These are phyloP conservation scores for Puntigrus tetrazona DNA, from an alignment of 2,113 vertebrate species.

Conservation along the genomic window DNA sequence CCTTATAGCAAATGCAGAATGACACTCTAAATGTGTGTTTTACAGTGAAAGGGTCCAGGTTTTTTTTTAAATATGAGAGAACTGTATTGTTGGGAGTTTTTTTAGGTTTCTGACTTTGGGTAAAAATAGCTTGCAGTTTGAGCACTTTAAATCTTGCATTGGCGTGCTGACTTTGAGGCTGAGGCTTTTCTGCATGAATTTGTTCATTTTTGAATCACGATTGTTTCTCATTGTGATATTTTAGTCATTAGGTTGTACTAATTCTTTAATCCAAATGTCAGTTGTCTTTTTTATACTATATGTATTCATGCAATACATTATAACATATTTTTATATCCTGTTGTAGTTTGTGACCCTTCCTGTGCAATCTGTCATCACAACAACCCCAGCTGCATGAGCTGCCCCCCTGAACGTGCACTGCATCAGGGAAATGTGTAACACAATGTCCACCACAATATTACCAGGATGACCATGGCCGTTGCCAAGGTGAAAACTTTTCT, in stretches of 20 bases:
- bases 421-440: constrained; percentile 78
- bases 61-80: not conserved
- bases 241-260: not conserved
- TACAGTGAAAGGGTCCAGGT: not conserved
- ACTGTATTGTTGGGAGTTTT: constrained; percentile 26
- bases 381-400: constrained; percentile 79
- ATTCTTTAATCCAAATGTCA: not conserved
- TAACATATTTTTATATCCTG: not conserved
- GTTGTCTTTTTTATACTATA: not conserved
- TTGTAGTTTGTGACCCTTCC: constrained; percentile 82
- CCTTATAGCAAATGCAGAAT: constrained; percentile 6
- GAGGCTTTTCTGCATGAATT: constrained; percentile 9
- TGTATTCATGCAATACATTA: not conserved
- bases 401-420: constrained; percentile 72
- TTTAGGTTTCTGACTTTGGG: not conserved
- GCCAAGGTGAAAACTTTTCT: constrained; percentile 77
- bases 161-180: constrained; percentile 13
- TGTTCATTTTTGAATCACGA: not conserved
- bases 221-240: not conserved
- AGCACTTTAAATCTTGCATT: constrained; percentile 24
- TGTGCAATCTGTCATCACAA: constrained; percentile 84
- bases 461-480: constrained; percentile 69
- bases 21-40: not conserved
- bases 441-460: constrained; percentile 81
- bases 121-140: constrained; percentile 24